These are phyloP conservation scores for Rhipidura dahli DNA, from an alignment of 2,113 vertebrate species.

Conservation along the genomic window DNA sequence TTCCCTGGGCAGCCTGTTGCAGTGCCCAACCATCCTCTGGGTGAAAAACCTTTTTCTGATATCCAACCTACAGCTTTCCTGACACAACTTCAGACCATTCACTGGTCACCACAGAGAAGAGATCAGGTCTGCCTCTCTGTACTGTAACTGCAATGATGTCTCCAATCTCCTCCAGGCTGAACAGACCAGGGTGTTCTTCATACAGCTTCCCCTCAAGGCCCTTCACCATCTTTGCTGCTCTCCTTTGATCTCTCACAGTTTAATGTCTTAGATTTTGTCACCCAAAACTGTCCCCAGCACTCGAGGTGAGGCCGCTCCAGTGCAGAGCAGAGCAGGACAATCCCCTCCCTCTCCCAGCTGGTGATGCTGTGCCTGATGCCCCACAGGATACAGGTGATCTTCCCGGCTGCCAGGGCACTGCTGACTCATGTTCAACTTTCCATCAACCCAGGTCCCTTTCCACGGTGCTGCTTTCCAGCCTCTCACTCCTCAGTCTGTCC, in stretches of 20 bases:
- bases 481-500: background rate
- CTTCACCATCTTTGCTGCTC: background rate
- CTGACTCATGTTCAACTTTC: fast-evolving
- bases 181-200: background rate
- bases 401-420: background rate
- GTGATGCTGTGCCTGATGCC: fast-evolving
- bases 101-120: background rate
- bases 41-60: background rate
- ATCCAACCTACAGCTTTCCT: background rate
- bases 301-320: fast-evolving
- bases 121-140: background rate
- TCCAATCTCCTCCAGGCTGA: background rate
- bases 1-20: background rate
- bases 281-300: background rate
- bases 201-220: background rate
- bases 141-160: fast-evolving
- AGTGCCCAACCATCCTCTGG: fast-evolving
- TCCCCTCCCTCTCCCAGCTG: background rate
- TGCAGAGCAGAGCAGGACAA: fast-evolving
- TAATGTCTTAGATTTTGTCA: background rate
- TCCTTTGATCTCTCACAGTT: background rate
- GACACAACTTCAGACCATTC: background rate
- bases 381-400: fast-evolving
- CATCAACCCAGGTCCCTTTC: fast-evolving
- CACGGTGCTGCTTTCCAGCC: fast-evolving